These are phyloP conservation scores for Tribolium castaneum DNA, from an alignment of 1,140 invertebrate genomes.

Conservation along the genomic window DNA sequence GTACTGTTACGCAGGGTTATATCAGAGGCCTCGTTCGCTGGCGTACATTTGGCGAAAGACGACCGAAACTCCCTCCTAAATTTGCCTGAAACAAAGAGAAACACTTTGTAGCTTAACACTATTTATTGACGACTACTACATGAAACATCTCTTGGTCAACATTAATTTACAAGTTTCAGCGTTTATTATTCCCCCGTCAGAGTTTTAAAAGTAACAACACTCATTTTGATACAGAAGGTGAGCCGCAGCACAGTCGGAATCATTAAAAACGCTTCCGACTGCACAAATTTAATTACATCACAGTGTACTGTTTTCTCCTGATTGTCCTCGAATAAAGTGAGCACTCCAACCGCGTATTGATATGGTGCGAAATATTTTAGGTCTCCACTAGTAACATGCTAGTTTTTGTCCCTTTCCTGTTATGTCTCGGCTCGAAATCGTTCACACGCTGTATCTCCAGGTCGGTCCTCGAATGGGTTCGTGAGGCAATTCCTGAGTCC, in stretches of 20 bases:
- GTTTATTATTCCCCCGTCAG: slow-evolving; percentile 24
- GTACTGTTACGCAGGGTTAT: slow-evolving; percentile 45
- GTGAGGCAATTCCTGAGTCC: slow-evolving; percentile 27
- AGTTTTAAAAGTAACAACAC: background rate
- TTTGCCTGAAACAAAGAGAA: slow-evolving; percentile 43
- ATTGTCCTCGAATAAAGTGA: background rate
- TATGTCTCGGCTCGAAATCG: slow-evolving; percentile 32
- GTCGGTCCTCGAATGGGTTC: slow-evolving; percentile 31
- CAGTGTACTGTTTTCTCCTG: slow-evolving; percentile 1
- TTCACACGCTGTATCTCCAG: slow-evolving; percentile 37
- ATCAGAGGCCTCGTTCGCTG: slow-evolving; percentile 41
- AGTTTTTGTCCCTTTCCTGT: slow-evolving; percentile 23
- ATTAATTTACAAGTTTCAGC: slow-evolving; percentile 39
- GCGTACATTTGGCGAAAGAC: slow-evolving; percentile 46
- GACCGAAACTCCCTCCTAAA: slow-evolving; percentile 42
- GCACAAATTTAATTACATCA: background rate
- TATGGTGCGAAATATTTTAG: background rate
- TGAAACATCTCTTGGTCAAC: slow-evolving; percentile 2
- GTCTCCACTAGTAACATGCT: slow-evolving; percentile 13
- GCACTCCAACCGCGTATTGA: background rate
- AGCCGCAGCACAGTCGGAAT: background rate
- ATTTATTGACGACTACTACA: slow-evolving; percentile 10
- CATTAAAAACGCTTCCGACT: no score
- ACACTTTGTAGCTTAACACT: background rate
- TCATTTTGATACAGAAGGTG: background rate